Evolutionary conservation across 2,113 vertebrate species (phyloP), one percentile per base, ranked within the genome.

Genomic region (Neotragus moschatus): DNA sequence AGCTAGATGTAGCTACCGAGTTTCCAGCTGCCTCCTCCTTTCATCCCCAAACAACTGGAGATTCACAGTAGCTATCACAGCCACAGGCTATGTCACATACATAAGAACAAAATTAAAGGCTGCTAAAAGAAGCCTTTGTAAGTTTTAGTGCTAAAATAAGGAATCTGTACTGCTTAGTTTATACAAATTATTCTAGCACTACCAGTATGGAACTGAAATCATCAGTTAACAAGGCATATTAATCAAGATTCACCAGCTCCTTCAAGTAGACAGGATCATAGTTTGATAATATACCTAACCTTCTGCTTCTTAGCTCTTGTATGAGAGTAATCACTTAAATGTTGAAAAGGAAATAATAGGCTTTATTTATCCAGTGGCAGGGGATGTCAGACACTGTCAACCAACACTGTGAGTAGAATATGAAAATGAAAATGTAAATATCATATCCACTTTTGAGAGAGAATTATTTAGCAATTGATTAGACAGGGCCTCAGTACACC

Each of bases 11-110:
- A 99, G 99, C 99, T 99, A 99, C 99, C 97, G 98, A 99, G 99
- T 99, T 99, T 99, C 99, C 99, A 99, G 99, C 99, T 99, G 99
- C 99, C 99, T 99, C 97, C 99, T 98, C 98, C 99, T 99, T 99
- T 99, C 99, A 99, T 99, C 99, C 99, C 99, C 98, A 99, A 99
- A 99, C 99, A 99, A 99, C 99, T 99, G 99, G 99, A 99, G 98
- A 99, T 99, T 99, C 99, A 98, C 99, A 99, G 99, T 96, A 99
- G 99, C 99, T 99, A 99, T 99, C 99, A 99, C 99, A 99, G 99
- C 99, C 99, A 99, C 99, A 98, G 99, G 99, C 99, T 98, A 99
- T 99, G 99, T 99, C 99, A 98, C 98, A 98, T 98, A 98, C 99
- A 98, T 98, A 99, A 99, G 99, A 98, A 98, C 98, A 88, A 99